Conservation (phyloP, 2,888 invertebrate genomes). For the Dasypolia templi region DNA sequence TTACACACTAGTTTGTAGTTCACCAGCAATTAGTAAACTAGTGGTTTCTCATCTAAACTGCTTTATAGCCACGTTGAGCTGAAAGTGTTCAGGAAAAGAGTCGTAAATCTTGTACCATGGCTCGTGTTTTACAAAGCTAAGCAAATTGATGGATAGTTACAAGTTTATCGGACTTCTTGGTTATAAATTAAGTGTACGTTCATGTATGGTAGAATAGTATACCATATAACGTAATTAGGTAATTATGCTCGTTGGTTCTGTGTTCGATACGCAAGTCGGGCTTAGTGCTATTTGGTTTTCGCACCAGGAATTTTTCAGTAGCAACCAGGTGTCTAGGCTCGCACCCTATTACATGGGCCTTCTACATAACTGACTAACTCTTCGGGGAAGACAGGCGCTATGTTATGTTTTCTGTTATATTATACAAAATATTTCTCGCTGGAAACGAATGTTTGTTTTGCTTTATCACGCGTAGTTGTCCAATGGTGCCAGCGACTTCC, state of each 20-base stretch:
- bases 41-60: conserved; percentile 51
- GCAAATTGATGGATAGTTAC: conserved; percentile 23
- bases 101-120: conserved; percentile 29
- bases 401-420: background rate
- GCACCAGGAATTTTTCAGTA: background rate
- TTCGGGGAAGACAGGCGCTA: no score
- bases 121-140: conserved; percentile 26
- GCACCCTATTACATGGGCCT: background rate
- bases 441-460: background rate
- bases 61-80: conserved; percentile 9
- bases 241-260: no score
- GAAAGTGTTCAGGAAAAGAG: conserved; percentile 24
- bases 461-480: background rate
- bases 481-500: background rate
- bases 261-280: background rate
- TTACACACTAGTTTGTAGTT: conserved; percentile 30
- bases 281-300: background rate
- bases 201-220: background rate
- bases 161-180: conserved; percentile 6
- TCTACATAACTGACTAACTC: background rate
- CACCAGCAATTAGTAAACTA: conserved; percentile 29
- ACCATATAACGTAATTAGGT: background rate
- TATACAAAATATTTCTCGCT: background rate
- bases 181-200: conserved; percentile 4
- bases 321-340: background rate